These are phyloP conservation scores for Dallia pectoralis DNA, from an alignment of 2,797 vertebrate genomes.

Conservation along the genomic window DNA sequence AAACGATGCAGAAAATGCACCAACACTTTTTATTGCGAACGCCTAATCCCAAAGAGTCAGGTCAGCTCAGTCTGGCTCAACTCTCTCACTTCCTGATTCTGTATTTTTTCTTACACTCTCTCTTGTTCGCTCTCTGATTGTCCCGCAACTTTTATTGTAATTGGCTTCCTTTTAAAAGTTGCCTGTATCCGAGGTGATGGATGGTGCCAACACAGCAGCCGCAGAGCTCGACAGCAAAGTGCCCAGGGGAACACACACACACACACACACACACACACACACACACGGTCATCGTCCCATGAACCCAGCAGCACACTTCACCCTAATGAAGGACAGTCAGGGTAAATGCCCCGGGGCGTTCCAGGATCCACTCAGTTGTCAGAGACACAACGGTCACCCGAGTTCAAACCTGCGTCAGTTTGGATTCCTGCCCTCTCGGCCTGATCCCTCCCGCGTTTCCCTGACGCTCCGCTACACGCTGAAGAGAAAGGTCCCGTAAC, in stretches of 20 bases:
- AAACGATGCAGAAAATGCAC: neutral
- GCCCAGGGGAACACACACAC: neutral
- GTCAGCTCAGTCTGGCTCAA: neutral
- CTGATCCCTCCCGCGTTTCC: slow-evolving; percentile 60
- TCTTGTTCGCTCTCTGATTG: neutral
- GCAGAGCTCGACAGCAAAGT: neutral
- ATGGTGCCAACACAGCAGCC: neutral
- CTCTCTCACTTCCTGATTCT: neutral
- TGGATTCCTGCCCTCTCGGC: slow-evolving; percentile 62
- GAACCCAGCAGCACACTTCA: neutral
- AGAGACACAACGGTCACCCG: slow-evolving; percentile 61
- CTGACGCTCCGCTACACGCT: slow-evolving; percentile 48
- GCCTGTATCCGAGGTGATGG: neutral
- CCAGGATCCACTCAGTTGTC: slow-evolving; percentile 62
- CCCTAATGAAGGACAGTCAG: slow-evolving; percentile 14
- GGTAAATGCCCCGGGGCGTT: slow-evolving; percentile 31
- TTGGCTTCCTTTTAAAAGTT: slow-evolving; percentile 36
- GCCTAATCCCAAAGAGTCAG: too few relatives aligned
- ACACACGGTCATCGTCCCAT: neutral
- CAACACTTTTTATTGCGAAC: neutral
- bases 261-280: slow-evolving; percentile 1
- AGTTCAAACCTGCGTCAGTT: slow-evolving; percentile 82
- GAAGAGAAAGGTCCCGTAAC: slow-evolving; percentile 57
- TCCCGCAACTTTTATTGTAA: slow-evolving; percentile 22
- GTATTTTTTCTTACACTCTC: neutral